Conservation (phyloP, 2,797 vertebrate genomes). For the Poecilia velifera region DNA sequence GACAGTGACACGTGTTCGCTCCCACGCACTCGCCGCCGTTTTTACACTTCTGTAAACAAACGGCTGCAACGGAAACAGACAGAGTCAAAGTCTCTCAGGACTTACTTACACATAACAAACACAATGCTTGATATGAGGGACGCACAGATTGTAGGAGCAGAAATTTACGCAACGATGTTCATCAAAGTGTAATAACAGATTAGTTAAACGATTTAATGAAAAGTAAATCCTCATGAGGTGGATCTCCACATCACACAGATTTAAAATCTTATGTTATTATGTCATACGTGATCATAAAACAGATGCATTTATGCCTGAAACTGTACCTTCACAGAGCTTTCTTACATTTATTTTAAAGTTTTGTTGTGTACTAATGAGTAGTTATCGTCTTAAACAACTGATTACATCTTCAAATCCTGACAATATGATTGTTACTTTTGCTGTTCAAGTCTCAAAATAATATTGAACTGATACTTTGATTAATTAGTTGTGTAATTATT, state of each 20-base stretch:
- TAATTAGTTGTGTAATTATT: not conserved
- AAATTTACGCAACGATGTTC: not conserved
- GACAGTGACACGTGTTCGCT: constrained; percentile 86
- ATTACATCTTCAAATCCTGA: not conserved
- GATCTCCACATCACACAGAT: not conserved
- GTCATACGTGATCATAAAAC: not conserved
- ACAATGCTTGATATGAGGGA: too few relatives aligned
- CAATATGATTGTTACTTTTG: not conserved
- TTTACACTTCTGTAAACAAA: constrained; percentile 90
- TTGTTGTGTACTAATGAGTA: not conserved
- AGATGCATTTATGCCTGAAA: not conserved
- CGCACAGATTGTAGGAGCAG: not conserved
- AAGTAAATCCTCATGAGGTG: not conserved
- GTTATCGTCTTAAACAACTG: not conserved
- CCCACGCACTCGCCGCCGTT: constrained; percentile 90
- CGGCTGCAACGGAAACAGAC: constrained; percentile 70
- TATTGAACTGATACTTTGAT: too few relatives aligned
- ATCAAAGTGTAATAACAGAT: not conserved
- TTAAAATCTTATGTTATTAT: not conserved
- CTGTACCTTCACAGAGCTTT: not conserved
- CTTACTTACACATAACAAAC: not conserved
- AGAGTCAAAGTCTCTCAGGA: not conserved
- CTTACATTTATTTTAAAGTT: not conserved
- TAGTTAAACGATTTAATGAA: not conserved
- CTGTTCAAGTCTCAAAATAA: not conserved